phyloP scores from a whole-genome alignment of 2,113 vertebrate species.

The Triplophysa rosa region DNA sequence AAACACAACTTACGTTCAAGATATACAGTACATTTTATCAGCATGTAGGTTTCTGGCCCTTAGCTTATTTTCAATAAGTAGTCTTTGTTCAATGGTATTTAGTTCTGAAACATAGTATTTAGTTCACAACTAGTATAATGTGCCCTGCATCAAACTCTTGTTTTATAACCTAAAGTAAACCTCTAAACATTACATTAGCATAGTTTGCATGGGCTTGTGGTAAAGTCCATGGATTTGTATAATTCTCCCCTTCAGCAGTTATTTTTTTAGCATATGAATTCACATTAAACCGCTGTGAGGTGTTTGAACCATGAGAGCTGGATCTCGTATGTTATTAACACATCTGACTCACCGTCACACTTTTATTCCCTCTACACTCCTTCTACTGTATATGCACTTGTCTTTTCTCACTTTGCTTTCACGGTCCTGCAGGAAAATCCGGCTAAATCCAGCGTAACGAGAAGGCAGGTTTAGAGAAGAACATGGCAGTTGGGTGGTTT shows the following conservation, averaged over 20 bases:
- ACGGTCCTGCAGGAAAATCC: background rate
- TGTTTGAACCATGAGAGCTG: background rate
- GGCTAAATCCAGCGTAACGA: background rate
- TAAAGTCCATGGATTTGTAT: background rate
- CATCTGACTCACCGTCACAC: background rate
- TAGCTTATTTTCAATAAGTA: too few relatives aligned
- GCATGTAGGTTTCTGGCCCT: too few relatives aligned
- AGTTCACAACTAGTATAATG: too few relatives aligned
- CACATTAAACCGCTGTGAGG: constrained; percentile 7
- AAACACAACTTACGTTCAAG: too few relatives aligned
- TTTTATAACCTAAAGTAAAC: too few relatives aligned
- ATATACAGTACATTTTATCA: too few relatives aligned
- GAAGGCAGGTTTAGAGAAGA: too few relatives aligned
- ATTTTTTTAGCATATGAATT: background rate
- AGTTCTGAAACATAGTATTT: too few relatives aligned
- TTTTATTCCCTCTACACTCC: background rate
- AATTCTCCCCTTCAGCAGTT: background rate
- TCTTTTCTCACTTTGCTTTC: background rate
- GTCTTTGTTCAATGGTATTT: too few relatives aligned
- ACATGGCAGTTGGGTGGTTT: too few relatives aligned
- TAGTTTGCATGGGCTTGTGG: background rate
- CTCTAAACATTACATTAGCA: too few relatives aligned
- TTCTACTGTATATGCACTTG: background rate
- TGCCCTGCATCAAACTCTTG: too few relatives aligned
- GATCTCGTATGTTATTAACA: background rate